These are phyloP conservation scores for Amphiprion ocellaris DNA, from an alignment of 2,113 vertebrate species.

Conservation along the genomic window DNA sequence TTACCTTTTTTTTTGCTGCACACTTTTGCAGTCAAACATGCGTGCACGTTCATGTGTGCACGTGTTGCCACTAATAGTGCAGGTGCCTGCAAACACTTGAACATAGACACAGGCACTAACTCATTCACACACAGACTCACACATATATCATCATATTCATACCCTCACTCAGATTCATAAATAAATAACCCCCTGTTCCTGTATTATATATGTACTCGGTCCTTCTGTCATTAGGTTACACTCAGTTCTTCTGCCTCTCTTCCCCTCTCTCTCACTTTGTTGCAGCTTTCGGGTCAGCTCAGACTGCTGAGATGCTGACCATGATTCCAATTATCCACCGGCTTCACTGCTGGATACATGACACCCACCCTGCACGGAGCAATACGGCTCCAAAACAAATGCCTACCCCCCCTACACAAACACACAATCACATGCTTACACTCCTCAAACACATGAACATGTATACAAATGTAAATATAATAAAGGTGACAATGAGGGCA, in stretches of 20 bases:
- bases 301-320: slow-evolving; percentile 68
- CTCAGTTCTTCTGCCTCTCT: slow-evolving; percentile 50
- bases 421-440: slow-evolving; percentile 25
- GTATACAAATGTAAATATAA: slow-evolving; percentile 32
- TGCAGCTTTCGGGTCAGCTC: slow-evolving; percentile 70
- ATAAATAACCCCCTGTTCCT: slow-evolving; percentile 66
- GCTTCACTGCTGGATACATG: slow-evolving; percentile 69
- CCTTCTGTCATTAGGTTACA: slow-evolving; percentile 61
- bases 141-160: slow-evolving; percentile 69
- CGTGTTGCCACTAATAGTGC: slow-evolving; percentile 31
- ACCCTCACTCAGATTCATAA: slow-evolving; percentile 52
- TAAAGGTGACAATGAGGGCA: slow-evolving; percentile 12
- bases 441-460: slow-evolving; percentile 29
- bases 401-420: slow-evolving; percentile 15
- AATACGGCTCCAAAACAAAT: slow-evolving; percentile 41
- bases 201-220: slow-evolving; percentile 68
- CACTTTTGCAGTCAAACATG: slow-evolving; percentile 16
- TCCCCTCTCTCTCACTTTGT: slow-evolving; percentile 52
- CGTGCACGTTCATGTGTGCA: neutral
- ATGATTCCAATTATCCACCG: slow-evolving; percentile 77
- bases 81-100: slow-evolving; percentile 21
- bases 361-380: slow-evolving; percentile 51
- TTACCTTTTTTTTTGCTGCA: neutral
- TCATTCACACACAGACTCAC: neutral
- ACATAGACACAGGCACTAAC: slow-evolving; percentile 1